Base-by-base conservation (phyloP, 2,888 invertebrate genomes). In the Synergus umbraculus region DNA sequence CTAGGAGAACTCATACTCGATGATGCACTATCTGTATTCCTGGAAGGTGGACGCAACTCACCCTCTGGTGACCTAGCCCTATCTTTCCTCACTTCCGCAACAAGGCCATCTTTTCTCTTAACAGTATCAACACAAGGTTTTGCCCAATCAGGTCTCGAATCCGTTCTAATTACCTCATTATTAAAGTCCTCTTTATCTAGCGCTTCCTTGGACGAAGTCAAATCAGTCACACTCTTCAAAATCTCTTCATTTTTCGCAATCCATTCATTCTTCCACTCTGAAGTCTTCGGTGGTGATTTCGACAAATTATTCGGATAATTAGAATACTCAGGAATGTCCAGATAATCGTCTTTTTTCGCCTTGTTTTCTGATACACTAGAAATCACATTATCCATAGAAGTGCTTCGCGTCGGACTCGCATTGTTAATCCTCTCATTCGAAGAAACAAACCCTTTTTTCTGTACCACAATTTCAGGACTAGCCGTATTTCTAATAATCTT, bases 1-100 rank as follows among this genome's bases (percentile, higher is more conserved):
- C 90, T 91, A 15, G 91, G 91, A 49, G 91, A 91, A 81, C 91
- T 92, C 90, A 91, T 90, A 81, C 91, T 91, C 64, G 91, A 91
- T 54, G 90, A 90, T 60, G 90, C 90, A 82, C 90, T 91, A 77
- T 91, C 91, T 4, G 90, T 90, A 77, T 88, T 88, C 58, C 86
- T 88, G 10, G 90, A 89, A 15, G 90, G 86, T 79, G 90, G 89
- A 83, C 90, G 87, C 64, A 90, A 79, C 78, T 91, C 91, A 29
- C 86, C 83, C 80, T 91, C 91, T 46, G 90, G 91, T 66, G 90
- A 90, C 77, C 87, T 90, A 13, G 87, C 83, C 66, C 85, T 79
- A 37, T 90, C 90, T 78, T 83, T 90, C 76, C 85, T 87, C 46
- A 87, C 88, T 5, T 87, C 88, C 15, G 43, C 29, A 22, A 54